Evolutionary conservation across 2,888 invertebrate genomes (phyloP).

Genomic region (Caradrina kadenii): DNA sequence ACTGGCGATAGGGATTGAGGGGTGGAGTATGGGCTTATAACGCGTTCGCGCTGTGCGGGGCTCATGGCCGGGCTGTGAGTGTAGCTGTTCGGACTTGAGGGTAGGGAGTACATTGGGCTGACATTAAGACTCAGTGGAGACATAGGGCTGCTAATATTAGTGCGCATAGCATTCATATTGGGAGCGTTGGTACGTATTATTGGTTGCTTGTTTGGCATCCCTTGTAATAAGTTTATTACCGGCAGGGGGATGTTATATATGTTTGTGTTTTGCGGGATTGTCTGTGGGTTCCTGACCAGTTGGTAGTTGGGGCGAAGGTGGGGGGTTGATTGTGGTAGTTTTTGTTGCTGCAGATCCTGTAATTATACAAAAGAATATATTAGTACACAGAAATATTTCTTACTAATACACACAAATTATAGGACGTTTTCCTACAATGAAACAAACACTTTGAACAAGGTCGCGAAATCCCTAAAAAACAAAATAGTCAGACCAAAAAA

Average conservation of each 20-base stretch:
- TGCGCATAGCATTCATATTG: conserved; percentile 63
- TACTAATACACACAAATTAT: not conserved
- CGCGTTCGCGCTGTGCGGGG: conserved; percentile 79
- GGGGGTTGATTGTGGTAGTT: conserved; percentile 65
- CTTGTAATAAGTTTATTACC: conserved; percentile 79
- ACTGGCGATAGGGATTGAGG: conserved; percentile 84
- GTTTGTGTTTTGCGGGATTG: conserved; percentile 62
- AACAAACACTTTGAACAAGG: not conserved
- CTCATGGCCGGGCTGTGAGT: conserved; percentile 85
- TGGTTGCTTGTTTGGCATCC: conserved; percentile 70
- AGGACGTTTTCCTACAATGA: not conserved
- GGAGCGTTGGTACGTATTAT: conserved; percentile 70
- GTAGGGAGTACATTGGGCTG: conserved; percentile 82
- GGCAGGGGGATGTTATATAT: conserved; percentile 76
- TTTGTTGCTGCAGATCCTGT: conserved; percentile 78
- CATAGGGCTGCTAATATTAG: conserved; percentile 74
- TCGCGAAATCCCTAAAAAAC: not conserved
- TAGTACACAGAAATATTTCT: conserved; percentile 9
- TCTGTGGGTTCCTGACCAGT: conserved; percentile 71
- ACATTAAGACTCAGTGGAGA: conserved; percentile 83
- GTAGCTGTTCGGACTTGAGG: conserved; percentile 81
- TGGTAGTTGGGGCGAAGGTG: conserved; percentile 73
- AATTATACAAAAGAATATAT: conserved; percentile 69
- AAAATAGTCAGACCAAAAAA: conserved; percentile 51
- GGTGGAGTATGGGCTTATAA: conserved; percentile 82